These are phyloP conservation scores for Lottia gigantea DNA, from an alignment of 2,888 invertebrate genomes.

Conservation along the genomic window DNA sequence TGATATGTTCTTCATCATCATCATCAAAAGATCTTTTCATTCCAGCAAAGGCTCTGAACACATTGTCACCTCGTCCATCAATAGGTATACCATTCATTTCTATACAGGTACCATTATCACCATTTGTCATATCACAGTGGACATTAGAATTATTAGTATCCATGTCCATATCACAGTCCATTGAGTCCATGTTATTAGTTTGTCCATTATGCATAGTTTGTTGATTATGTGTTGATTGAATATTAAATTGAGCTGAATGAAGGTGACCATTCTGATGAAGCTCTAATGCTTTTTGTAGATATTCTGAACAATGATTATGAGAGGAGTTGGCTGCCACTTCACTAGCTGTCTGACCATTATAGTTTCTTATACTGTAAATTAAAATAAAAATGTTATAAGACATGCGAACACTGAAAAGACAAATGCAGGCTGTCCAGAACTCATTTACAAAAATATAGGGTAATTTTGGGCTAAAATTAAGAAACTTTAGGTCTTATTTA, in stretches of 20 bases:
- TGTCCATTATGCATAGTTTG: neutral
- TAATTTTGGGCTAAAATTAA: too few relatives aligned
- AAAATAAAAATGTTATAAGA: conserved; percentile 13
- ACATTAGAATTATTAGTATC: conserved; percentile 12
- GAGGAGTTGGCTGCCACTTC: conserved; percentile 51
- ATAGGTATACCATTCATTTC: conserved; percentile 20
- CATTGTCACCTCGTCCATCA: conserved; percentile 14
- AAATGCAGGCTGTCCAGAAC: neutral
- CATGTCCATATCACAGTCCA: conserved; percentile 41
- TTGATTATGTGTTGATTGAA: neutral
- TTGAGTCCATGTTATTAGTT: conserved; percentile 11
- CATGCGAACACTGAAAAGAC: neutral
- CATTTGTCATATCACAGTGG: neutral
- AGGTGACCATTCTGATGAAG: conserved; percentile 29
- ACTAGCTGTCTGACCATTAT: conserved; percentile 48
- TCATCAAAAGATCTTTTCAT: conserved; percentile 32
- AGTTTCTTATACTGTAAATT: conserved; percentile 52
- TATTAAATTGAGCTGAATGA: neutral
- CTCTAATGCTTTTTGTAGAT: conserved; percentile 45
- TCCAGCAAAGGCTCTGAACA: conserved; percentile 12
- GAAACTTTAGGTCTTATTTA: too few relatives aligned
- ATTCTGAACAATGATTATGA: conserved; percentile 47
- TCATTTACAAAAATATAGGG: too few relatives aligned
- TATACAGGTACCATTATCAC: conserved; percentile 2
- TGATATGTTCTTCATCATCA: conserved; percentile 20